These are phyloP conservation scores for Nasonovia ribisnigri DNA, from an alignment of 2,888 invertebrate species.

Conservation along the genomic window DNA sequence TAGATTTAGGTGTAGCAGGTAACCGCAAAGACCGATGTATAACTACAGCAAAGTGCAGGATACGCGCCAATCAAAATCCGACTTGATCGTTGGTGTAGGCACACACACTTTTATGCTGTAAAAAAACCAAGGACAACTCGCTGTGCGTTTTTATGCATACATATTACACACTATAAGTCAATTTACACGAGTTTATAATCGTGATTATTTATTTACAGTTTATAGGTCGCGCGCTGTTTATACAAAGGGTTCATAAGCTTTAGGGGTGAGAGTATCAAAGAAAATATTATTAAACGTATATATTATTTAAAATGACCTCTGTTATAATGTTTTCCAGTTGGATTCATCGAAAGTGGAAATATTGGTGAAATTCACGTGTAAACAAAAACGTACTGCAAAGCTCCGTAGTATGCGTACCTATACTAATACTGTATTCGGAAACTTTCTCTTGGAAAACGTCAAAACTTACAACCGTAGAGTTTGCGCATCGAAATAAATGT, in stretches of 20 bases:
- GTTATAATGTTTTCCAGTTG: neutral
- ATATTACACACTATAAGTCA: neutral
- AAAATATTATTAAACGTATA: neutral
- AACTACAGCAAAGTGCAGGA: neutral
- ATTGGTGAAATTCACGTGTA: neutral
- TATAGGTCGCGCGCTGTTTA: neutral
- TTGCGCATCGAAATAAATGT: neutral
- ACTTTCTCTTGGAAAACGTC: neutral
- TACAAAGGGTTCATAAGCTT: neutral
- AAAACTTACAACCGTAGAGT: neutral
- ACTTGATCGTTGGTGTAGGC: neutral
- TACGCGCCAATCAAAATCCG: neutral
- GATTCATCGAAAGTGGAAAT: neutral
- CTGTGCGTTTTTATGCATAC: neutral
- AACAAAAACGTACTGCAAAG: neutral
- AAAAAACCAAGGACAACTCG: neutral
- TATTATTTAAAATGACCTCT: neutral
- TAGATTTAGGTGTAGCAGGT: neutral
- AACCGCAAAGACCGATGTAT: neutral
- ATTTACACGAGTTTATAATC: neutral
- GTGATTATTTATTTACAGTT: neutral
- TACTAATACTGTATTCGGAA: neutral
- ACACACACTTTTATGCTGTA: neutral
- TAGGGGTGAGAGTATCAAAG: neutral
- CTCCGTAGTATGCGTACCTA: neutral